These are phyloP conservation scores for Apis laboriosa DNA, from an alignment of 1,140 invertebrate genomes.

Conservation along the genomic window DNA sequence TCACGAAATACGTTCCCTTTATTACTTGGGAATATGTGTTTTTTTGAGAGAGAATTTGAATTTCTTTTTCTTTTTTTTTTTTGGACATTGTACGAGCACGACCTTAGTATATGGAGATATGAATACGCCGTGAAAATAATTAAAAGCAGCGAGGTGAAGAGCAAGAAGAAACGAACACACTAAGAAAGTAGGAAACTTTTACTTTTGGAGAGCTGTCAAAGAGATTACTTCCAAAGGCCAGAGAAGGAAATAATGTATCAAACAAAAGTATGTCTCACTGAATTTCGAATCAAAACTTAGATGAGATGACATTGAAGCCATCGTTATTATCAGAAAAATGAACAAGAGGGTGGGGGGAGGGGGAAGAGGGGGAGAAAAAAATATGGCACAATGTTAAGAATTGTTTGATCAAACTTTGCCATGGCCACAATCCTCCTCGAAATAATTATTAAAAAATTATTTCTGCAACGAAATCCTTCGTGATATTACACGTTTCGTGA, in stretches of 20 bases:
- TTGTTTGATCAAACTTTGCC: too few species aligned
- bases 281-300: background rate
- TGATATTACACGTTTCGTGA: too few species aligned
- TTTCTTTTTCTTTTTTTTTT: background rate
- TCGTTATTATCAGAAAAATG: background rate
- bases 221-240: conserved; percentile 3
- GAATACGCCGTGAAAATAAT: conserved; percentile 22
- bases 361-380: fast-evolving
- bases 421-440: too few species aligned
- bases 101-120: background rate
- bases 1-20: too few species aligned
- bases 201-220: conserved; percentile 30
- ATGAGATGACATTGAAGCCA: background rate
- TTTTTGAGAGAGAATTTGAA: too few species aligned
- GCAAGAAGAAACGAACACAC: conserved; percentile 13
- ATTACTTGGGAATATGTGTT: too few species aligned
- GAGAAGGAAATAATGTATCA: conserved; percentile 1
- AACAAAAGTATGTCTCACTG: background rate
- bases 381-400: too few species aligned
- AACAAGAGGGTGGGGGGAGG: too few species aligned
- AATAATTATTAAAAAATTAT: too few species aligned
- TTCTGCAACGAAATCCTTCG: too few species aligned
- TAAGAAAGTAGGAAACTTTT: conserved; percentile 33
- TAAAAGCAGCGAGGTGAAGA: conserved; percentile 22
- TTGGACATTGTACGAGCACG: background rate